A percentile compares a stretch with the other conserved stretches of the same genome.
Conservation (phyloP, 2,113 vertebrate species). For the Danionella cerebrum region DNA sequence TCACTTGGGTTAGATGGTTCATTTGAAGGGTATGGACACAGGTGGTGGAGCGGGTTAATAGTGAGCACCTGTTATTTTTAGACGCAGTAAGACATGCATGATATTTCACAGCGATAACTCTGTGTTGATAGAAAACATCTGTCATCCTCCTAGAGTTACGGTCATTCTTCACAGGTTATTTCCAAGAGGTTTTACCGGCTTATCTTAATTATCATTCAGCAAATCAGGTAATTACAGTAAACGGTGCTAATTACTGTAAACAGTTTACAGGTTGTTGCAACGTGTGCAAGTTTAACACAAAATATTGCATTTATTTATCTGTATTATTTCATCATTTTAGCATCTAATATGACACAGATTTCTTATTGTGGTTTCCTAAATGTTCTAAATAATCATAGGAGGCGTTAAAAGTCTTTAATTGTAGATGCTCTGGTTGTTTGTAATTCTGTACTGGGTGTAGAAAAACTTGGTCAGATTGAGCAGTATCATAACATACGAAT, state of each 20-base stretch:
- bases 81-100: conserved; percentile 9
- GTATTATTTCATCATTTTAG: too few relatives aligned
- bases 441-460: too few relatives aligned
- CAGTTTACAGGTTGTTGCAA: too few relatives aligned
- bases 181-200: background rate
- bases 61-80: conserved; percentile 28
- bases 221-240: background rate
- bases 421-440: too few relatives aligned
- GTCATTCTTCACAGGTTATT: background rate
- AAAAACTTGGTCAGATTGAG: too few relatives aligned
- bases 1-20: background rate
- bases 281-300: too few relatives aligned
- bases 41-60: conserved; percentile 9
- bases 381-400: too few relatives aligned
- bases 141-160: background rate
- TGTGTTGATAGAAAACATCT: background rate
- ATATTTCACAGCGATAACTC: conserved; percentile 16
- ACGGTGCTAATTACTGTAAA: background rate
- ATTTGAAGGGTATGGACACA: conserved; percentile 9
- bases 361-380: too few relatives aligned
- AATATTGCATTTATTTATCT: too few relatives aligned
- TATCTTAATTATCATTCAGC: background rate
- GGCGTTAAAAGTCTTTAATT: too few relatives aligned
- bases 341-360: too few relatives aligned
- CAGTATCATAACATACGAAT: too few relatives aligned